Percentiles rank a stretch among this genome's conserved stretches.
These are phyloP conservation scores for Lithosia quadra DNA, from an alignment of 2,888 invertebrate genomes.

Conservation along the genomic window DNA sequence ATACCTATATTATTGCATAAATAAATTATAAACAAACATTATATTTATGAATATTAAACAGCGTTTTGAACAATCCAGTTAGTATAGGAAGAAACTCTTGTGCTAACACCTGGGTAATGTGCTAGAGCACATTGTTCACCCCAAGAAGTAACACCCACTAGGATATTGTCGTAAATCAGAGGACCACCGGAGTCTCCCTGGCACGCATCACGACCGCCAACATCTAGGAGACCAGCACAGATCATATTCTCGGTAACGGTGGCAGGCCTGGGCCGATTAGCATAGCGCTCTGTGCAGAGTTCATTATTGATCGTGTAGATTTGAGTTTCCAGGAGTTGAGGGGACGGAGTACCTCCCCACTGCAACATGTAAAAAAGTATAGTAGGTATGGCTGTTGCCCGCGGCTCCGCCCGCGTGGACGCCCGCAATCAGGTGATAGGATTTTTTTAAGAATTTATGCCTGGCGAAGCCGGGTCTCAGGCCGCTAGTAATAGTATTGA, in stretches of 20 bases:
- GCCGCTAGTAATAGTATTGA: no score
- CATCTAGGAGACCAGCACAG: slow-evolving; percentile 59
- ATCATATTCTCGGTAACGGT: slow-evolving; percentile 58
- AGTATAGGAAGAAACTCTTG: slow-evolving; percentile 66
- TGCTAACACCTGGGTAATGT: slow-evolving; percentile 77
- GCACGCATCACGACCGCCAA: slow-evolving; percentile 56
- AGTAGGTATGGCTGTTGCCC: no score
- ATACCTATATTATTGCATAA: no score
- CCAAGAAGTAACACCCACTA: slow-evolving; percentile 80
- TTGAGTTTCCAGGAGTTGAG: not conserved
- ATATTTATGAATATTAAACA: not conserved
- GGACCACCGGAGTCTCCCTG: slow-evolving; percentile 75
- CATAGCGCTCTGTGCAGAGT: slow-evolving; percentile 37
- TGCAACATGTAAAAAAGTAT: slow-evolving; percentile 19
- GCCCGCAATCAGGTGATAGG: no score
- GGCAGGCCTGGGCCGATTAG: not conserved
- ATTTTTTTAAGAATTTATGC: no score
- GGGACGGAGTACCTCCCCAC: slow-evolving; percentile 23
- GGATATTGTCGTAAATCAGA: slow-evolving; percentile 58
- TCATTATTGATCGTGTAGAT: slow-evolving; percentile 21
- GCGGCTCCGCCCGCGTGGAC: no score
- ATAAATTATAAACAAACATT: no score
- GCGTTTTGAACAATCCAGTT: slow-evolving; percentile 57
- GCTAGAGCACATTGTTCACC: slow-evolving; percentile 76
- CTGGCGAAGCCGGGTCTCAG: no score